Conservation (phyloP, 2,888 invertebrate species). For the Epiblema foenella region DNA sequence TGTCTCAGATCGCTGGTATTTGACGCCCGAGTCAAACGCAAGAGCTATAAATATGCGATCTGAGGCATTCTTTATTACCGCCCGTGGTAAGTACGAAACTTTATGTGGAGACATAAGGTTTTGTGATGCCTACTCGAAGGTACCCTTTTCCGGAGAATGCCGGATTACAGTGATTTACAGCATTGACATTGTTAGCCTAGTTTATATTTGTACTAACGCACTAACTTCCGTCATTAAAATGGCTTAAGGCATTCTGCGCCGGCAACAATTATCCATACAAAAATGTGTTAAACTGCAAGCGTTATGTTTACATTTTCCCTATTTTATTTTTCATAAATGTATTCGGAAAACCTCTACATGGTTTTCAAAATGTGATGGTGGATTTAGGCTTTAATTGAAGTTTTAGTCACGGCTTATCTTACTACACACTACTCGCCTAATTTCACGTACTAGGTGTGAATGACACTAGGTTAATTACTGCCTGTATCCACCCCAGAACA, state of each 20-base stretch:
- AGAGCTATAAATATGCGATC: no score
- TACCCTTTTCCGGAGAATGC: no score
- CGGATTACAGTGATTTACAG: background rate
- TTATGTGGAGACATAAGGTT: no score
- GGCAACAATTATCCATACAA: no score
- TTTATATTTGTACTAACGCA: background rate
- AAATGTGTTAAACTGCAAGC: no score
- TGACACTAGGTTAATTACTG: conserved; percentile 74
- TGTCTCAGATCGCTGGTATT: no score
- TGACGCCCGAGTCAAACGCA: no score
- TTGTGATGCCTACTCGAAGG: no score
- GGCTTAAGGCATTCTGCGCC: no score
- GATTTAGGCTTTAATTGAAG: conserved; percentile 81
- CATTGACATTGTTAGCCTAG: background rate
- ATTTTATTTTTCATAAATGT: conserved; percentile 19
- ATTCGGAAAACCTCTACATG: conserved; percentile 52
- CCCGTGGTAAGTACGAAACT: no score
- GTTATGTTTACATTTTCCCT: conserved; percentile 19
- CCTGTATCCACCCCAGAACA: conserved; percentile 80
- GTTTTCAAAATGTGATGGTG: conserved; percentile 73
- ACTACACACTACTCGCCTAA: conserved; percentile 53
- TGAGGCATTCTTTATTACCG: no score
- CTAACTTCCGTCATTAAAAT: background rate
- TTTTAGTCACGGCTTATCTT: conserved; percentile 22
- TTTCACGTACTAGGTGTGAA: conserved; percentile 46